Evolutionary conservation across 2,797 vertebrate genomes (phyloP).

Genomic region (Sylvia borin): DNA sequence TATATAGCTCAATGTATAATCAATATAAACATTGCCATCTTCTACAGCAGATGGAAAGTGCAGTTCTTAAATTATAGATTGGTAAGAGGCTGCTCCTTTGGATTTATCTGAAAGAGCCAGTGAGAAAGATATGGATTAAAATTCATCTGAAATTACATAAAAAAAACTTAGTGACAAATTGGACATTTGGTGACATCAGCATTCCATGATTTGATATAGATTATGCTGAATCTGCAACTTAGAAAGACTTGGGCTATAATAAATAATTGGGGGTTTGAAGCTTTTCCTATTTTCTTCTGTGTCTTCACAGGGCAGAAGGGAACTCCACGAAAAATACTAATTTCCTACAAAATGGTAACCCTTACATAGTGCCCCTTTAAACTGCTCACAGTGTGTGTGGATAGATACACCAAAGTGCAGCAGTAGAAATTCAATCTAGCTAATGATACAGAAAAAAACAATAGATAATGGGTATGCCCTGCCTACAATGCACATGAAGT

Average conservation of each 20-base stretch:
- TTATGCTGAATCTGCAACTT: background rate
- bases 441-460: background rate
- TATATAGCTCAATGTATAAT: background rate
- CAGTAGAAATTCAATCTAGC: background rate
- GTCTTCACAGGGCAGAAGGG: rapidly evolving
- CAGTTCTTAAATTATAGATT: background rate
- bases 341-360: background rate
- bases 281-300: background rate
- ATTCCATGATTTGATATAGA: background rate
- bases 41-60: background rate
- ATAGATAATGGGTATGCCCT: rapidly evolving
- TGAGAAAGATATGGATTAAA: background rate
- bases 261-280: background rate
- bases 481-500: background rate
- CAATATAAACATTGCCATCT: background rate
- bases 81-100: background rate
- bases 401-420: background rate
- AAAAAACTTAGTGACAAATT: background rate
- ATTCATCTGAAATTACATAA: background rate
- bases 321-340: background rate
- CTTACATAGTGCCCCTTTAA: background rate
- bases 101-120: background rate
- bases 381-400: background rate
- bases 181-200: background rate
- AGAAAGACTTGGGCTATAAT: background rate